Conservation (phyloP, 2,797 vertebrate genomes). For the Bothrops alternatus region DNA sequence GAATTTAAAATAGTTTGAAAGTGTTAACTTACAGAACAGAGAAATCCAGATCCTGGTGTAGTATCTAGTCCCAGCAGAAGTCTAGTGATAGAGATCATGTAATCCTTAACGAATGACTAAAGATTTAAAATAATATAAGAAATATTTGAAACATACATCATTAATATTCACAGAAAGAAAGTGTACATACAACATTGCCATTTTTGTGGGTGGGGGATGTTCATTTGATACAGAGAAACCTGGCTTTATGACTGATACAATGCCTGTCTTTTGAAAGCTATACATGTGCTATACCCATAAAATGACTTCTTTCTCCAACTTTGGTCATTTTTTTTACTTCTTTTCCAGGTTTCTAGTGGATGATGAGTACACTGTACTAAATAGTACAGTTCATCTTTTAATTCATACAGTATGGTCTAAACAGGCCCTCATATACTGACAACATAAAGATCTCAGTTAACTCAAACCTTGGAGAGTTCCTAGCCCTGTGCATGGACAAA, state of each 20-base stretch:
- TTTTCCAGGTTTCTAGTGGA: background rate
- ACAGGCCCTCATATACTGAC: background rate
- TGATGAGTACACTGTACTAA: background rate
- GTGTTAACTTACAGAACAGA: conserved; percentile 79
- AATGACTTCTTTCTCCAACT: background rate
- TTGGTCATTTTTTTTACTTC: background rate
- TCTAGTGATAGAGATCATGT: conserved; percentile 85
- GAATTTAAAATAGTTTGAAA: background rate
- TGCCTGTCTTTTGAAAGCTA: background rate
- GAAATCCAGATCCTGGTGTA: conserved; percentile 81
- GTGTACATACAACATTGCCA: background rate
- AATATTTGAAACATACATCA: conserved; percentile 36
- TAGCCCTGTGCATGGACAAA: background rate
- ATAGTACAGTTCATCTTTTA: background rate
- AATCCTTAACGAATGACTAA: conserved; percentile 88
- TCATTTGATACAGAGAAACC: background rate
- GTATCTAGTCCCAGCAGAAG: conserved; percentile 84
- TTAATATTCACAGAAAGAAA: background rate
- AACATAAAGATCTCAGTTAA: background rate
- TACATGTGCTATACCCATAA: background rate
- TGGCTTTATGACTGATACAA: background rate
- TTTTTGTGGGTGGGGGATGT: background rate
- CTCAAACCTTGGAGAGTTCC: background rate
- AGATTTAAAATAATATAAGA: conserved; percentile 50
- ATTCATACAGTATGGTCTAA: background rate